Conservation (phyloP, 2,888 invertebrate species). For the Archips crataeganus region DNA sequence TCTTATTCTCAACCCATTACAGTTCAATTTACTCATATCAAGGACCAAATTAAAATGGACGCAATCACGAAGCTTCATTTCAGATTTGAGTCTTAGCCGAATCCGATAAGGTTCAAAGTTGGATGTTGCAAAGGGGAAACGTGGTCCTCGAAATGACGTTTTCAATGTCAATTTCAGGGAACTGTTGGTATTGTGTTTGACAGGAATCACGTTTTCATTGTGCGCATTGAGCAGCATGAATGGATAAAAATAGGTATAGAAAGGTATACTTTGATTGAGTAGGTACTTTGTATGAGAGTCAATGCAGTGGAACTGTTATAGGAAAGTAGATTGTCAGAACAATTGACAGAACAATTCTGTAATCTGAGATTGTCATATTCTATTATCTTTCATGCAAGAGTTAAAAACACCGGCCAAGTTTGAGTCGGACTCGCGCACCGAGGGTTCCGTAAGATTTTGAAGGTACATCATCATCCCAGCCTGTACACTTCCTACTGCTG, state of each 20-base stretch:
- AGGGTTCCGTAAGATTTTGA: too few relatives aligned
- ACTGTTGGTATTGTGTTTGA: conserved; percentile 7
- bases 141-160: conserved; percentile 8
- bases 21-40: not conserved
- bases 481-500: too few relatives aligned
- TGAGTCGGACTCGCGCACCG: too few relatives aligned
- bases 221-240: conserved; percentile 2
- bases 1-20: not conserved
- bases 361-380: too few relatives aligned
- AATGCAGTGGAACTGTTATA: too few relatives aligned
- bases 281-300: too few relatives aligned
- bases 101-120: not conserved
- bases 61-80: not conserved
- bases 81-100: not conserved
- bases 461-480: too few relatives aligned
- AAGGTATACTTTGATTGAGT: too few relatives aligned
- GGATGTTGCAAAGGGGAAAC: not conserved
- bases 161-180: conserved; percentile 25
- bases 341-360: too few relatives aligned
- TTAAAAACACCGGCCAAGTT: too few relatives aligned
- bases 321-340: too few relatives aligned
- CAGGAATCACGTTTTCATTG: conserved; percentile 15
- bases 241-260: not conserved
- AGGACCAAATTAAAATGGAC: not conserved
- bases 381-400: too few relatives aligned